phyloP scores from a whole-genome alignment of 2,888 invertebrate genomes.

The Drosophila aldrichi region DNA sequence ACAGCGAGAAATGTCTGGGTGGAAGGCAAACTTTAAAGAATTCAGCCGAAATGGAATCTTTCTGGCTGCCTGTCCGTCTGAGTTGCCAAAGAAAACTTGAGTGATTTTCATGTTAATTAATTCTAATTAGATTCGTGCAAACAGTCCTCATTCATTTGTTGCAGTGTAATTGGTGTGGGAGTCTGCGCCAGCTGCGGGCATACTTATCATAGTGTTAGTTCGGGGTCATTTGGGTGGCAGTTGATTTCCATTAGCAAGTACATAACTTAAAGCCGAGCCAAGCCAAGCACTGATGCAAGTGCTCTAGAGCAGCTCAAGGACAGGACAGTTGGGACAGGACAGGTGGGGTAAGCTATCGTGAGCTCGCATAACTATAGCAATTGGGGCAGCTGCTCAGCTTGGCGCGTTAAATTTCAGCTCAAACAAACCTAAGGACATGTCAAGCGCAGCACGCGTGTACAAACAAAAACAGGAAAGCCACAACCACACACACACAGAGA shows the following conservation, averaged over 20 bases:
- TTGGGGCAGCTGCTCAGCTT: constrained; percentile 39
- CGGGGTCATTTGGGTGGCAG: constrained; percentile 42
- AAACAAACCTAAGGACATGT: constrained; percentile 78
- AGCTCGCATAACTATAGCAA: constrained; percentile 55
- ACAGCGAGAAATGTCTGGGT: neutral
- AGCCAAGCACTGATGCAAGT: constrained; percentile 24
- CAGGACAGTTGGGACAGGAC: neutral
- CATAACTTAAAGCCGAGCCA: constrained; percentile 73
- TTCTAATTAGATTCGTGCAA: constrained; percentile 4
- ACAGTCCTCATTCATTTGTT: constrained; percentile 4
- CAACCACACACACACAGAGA: constrained; percentile 16
- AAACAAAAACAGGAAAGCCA: constrained; percentile 58
- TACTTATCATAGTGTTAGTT: constrained; percentile 38
- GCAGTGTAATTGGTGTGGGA: constrained; percentile 43
- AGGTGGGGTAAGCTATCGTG: constrained; percentile 30
- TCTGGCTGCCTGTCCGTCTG: neutral
- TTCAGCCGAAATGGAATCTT: neutral
- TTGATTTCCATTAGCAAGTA: constrained; percentile 70
- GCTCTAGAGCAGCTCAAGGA: constrained; percentile 35
- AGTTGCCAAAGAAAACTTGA: neutral
- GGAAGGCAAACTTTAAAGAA: neutral
- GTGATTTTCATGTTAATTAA: constrained; percentile 3
- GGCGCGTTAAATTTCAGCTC: constrained; percentile 71
- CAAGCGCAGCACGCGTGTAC: constrained; percentile 68
- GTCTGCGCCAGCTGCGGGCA: constrained; percentile 31